These are phyloP conservation scores for Drosophila merina DNA, from an alignment of 2,888 invertebrate species.

Conservation along the genomic window DNA sequence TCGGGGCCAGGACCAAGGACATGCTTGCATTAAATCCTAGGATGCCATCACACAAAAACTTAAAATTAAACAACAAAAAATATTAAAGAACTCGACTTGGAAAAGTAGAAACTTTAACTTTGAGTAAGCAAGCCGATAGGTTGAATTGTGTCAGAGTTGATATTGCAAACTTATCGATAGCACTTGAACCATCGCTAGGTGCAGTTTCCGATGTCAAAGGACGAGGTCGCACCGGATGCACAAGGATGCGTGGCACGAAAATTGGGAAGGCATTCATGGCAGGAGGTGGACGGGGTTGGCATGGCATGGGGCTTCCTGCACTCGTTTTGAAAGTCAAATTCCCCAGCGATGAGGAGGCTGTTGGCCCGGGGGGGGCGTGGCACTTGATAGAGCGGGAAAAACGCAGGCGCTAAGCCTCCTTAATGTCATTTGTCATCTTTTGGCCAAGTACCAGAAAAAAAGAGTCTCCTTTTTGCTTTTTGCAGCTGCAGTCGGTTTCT, in stretches of 20 bases:
- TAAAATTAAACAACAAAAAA: background rate
- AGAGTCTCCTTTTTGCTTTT: background rate
- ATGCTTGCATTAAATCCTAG: conserved; percentile 26
- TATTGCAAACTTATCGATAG: background rate
- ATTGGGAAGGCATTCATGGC: background rate
- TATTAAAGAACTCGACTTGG: background rate
- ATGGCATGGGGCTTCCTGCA: conserved; percentile 7
- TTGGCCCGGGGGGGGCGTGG: background rate
- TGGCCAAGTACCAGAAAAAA: conserved; percentile 46
- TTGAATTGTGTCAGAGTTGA: background rate
- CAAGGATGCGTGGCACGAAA: conserved; percentile 29
- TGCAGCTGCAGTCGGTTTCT: conserved; percentile 60
- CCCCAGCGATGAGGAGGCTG: conserved; percentile 21
- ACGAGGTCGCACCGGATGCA: conserved; percentile 34
- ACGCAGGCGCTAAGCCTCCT: conserved; percentile 61
- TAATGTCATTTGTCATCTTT: conserved; percentile 73
- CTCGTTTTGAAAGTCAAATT: conserved; percentile 58
- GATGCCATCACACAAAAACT: background rate
- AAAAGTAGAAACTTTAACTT: background rate
- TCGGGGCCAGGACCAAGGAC: background rate
- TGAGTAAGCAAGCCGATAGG: background rate
- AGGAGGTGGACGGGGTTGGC: too few relatives aligned
- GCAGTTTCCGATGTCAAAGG: conserved; percentile 8
- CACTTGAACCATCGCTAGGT: background rate
- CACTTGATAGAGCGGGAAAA: conserved; percentile 24